phyloP scores from a whole-genome alignment of 2,888 invertebrate genomes.

The Chrysomela aeneicollis region DNA sequence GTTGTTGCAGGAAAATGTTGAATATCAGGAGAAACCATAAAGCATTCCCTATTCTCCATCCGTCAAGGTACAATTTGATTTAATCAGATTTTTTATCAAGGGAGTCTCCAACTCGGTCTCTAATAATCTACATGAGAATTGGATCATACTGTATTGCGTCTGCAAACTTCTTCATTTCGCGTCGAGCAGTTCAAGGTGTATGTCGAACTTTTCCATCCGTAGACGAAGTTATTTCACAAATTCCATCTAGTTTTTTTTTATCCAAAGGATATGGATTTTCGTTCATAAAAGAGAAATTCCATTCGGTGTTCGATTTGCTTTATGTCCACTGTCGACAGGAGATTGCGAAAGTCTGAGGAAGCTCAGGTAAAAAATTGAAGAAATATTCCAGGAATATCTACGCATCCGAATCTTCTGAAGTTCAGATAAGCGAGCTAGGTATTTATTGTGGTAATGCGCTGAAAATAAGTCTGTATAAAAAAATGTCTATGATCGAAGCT shows the following conservation, averaged over 20 bases:
- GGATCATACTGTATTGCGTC: not conserved
- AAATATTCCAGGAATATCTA: not conserved
- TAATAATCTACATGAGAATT: not conserved
- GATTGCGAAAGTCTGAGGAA: not conserved
- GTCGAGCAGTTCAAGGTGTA: not conserved
- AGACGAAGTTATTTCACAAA: constrained; percentile 14
- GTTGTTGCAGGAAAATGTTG: not conserved
- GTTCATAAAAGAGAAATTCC: not conserved
- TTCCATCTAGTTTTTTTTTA: not conserved
- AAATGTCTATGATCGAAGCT: too few relatives aligned
- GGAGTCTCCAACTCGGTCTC: too few relatives aligned
- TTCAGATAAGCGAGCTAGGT: not conserved
- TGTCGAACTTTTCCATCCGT: constrained; percentile 7
- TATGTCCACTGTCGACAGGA: not conserved
- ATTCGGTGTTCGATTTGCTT: constrained; percentile 12
- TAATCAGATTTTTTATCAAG: too few relatives aligned
- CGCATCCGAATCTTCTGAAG: not conserved
- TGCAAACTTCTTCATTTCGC: not conserved
- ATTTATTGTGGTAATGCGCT: too few relatives aligned
- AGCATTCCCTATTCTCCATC: too few relatives aligned
- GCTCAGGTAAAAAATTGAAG: not conserved
- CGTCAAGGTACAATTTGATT: too few relatives aligned
- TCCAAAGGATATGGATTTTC: not conserved
- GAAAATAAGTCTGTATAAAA: too few relatives aligned
- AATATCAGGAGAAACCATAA: not conserved